Conservation (phyloP, 2,113 vertebrate species). For the Ranitomeya imitator region DNA sequence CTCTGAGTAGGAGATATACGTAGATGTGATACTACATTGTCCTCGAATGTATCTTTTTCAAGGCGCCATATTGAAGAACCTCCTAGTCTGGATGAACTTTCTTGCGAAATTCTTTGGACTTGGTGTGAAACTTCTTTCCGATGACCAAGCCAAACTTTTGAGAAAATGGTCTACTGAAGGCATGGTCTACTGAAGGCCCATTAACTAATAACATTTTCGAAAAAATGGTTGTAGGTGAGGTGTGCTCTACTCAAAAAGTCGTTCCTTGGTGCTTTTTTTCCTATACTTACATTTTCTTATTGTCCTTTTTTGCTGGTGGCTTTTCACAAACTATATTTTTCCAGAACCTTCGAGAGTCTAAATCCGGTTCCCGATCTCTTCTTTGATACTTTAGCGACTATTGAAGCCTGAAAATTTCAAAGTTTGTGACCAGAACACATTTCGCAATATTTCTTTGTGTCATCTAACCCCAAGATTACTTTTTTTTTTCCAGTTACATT, state of each 20-base stretch:
- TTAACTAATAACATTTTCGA: not conserved
- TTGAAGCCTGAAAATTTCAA: not conserved
- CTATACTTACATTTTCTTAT: not conserved
- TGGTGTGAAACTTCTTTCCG: not conserved
- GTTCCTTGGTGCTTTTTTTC: not conserved
- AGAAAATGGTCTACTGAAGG: not conserved
- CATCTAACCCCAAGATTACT: not conserved
- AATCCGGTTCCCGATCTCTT: not conserved
- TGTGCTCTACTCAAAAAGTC: too few relatives aligned
- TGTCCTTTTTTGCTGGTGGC: not conserved
- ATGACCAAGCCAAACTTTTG: not conserved
- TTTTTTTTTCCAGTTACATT: not conserved
- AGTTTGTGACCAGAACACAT: not conserved
- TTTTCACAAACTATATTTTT: not conserved
- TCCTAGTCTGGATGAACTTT: not conserved
- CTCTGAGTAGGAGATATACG: too few relatives aligned
- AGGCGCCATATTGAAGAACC: not conserved
- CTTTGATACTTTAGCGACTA: not conserved
- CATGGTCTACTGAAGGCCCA: not conserved
- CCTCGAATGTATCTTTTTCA: not conserved
- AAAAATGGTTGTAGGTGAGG: not conserved
- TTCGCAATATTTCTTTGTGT: not conserved
- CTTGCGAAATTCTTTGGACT: not conserved
- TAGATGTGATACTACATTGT: too few relatives aligned
- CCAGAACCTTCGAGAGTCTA: not conserved